These are phyloP conservation scores for Abramis brama DNA, from an alignment of 2,113 vertebrate genomes.

Conservation along the genomic window DNA sequence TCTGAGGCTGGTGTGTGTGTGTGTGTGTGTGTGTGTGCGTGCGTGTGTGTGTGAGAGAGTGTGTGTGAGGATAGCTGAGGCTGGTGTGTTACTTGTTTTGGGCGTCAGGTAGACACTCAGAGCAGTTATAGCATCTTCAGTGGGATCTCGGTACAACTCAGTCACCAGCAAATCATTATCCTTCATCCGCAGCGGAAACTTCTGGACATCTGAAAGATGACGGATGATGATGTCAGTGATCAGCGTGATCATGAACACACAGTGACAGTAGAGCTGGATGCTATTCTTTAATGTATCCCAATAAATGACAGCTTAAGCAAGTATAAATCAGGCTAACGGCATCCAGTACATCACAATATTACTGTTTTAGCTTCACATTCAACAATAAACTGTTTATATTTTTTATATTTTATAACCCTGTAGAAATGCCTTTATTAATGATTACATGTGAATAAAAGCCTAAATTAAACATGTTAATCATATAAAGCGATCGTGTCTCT, in stretches of 20 bases:
- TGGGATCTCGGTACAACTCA: constrained; percentile 89
- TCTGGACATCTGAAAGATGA: constrained; percentile 84
- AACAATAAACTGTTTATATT: neutral
- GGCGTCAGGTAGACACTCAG: constrained; percentile 93
- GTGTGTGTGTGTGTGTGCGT: neutral
- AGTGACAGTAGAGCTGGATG: no score
- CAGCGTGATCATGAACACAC: neutral
- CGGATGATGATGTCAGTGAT: neutral
- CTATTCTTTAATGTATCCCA: neutral
- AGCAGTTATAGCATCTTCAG: constrained; percentile 87
- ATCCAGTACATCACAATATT: neutral
- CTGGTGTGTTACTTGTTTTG: constrained; percentile 82
- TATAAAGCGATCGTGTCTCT: no score
- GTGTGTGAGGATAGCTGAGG: neutral
- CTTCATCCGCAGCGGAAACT: constrained; percentile 91
- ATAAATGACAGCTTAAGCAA: neutral
- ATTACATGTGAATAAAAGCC: no score
- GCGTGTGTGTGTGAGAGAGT: no score
- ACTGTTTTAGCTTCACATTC: neutral
- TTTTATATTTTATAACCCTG: neutral
- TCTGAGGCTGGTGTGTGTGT: neutral
- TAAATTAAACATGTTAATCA: no score
- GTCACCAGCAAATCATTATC: constrained; percentile 92
- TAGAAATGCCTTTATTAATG: neutral
- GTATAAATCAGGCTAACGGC: neutral